These are phyloP conservation scores for Microchrysa polita DNA, from an alignment of 2,888 invertebrate species.

Conservation along the genomic window DNA sequence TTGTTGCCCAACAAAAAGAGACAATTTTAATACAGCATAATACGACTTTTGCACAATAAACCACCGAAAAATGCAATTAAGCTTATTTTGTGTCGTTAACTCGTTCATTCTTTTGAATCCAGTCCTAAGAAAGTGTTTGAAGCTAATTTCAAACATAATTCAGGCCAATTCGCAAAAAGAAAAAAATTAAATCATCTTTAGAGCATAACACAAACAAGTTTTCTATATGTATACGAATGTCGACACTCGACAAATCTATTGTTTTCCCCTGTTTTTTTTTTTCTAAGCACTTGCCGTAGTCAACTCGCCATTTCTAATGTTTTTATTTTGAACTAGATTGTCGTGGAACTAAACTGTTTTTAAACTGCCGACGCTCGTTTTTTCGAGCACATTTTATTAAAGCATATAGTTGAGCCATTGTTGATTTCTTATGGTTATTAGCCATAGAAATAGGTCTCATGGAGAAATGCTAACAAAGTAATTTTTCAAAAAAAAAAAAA, in stretches of 20 bases:
- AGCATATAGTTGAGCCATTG: no score
- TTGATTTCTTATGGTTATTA: no score
- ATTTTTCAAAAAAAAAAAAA: no score
- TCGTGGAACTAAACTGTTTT: neutral
- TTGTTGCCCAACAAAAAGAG: no score
- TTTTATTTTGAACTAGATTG: constrained; percentile 1
- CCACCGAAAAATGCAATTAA: neutral
- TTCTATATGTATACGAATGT: no score
- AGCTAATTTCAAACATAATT: neutral
- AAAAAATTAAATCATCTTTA: neutral
- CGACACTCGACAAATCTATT: neutral
- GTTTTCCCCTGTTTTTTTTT: neutral
- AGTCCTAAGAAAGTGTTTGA: neutral
- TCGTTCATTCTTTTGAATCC: neutral
- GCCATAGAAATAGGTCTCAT: no score
- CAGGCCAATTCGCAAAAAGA: constrained; percentile 1
- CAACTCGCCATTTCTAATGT: neutral
- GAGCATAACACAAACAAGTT: neutral
- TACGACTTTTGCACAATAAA: neutral
- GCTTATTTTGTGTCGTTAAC: constrained; percentile 4
- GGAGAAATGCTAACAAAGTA: no score
- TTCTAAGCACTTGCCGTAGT: no score
- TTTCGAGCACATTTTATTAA: no score
- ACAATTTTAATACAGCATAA: no score
- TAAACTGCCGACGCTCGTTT: neutral